phyloP scores from a whole-genome alignment of 2,113 vertebrate species.

The Synchiropus splendidus region DNA sequence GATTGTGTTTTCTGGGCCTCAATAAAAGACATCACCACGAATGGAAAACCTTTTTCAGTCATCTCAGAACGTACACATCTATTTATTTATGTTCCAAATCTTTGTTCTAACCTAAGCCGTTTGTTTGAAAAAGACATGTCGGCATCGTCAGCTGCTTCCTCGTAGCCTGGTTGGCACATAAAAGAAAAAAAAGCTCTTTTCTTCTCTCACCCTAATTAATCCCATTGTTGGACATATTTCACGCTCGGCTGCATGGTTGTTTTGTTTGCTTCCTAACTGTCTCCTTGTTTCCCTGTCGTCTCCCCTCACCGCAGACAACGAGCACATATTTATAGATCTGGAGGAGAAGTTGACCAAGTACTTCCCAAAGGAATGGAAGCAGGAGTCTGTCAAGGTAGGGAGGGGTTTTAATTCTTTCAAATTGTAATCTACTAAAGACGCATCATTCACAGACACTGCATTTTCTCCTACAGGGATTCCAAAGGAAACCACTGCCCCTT shows the following conservation, averaged over 20 bases:
- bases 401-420: neutral
- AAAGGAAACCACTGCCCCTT: slow-evolving; percentile 66
- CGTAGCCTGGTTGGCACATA: slow-evolving; percentile 27
- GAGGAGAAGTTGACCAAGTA: slow-evolving; percentile 83
- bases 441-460: slow-evolving; percentile 4
- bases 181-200: slow-evolving; percentile 25
- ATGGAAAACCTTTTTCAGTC: no score
- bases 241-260: slow-evolving; percentile 39
- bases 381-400: slow-evolving; percentile 69
- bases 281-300: slow-evolving; percentile 32
- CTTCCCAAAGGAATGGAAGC: slow-evolving; percentile 83
- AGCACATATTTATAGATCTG: slow-evolving; percentile 82
- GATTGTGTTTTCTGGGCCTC: no score
- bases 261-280: slow-evolving; percentile 43
- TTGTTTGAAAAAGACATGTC: no score
- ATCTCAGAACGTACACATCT: no score
- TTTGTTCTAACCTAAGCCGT: no score
- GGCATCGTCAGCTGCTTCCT: no score
- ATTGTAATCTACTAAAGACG: neutral
- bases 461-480: slow-evolving; percentile 55
- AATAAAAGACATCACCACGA: no score
- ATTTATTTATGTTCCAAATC: no score
- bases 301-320: slow-evolving; percentile 68
- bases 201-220: slow-evolving; percentile 38
- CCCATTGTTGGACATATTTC: slow-evolving; percentile 53